phyloP scores from a whole-genome alignment of 2,113 vertebrate species.

The Hippotragus niger region DNA sequence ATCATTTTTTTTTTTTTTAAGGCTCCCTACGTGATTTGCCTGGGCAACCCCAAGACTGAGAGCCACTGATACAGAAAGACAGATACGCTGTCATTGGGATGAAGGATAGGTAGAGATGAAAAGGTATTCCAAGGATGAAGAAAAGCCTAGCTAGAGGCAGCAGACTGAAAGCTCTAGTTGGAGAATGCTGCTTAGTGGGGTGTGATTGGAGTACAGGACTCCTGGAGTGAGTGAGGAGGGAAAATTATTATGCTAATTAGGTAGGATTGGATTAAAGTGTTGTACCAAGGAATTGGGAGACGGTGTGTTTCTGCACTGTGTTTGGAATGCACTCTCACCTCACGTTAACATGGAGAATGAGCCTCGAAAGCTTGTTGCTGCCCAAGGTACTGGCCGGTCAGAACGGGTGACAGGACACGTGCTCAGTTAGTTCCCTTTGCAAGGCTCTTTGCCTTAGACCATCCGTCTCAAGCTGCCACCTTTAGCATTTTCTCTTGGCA shows the following conservation, averaged over 20 bases:
- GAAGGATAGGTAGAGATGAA: not conserved
- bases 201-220: not conserved
- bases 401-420: not conserved
- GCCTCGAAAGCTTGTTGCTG: not conserved
- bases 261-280: not conserved
- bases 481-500: not conserved
- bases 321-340: not conserved
- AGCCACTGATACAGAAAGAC: not conserved
- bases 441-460: not conserved
- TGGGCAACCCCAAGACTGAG: not conserved
- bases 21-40: not conserved
- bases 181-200: not conserved
- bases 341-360: not conserved
- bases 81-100: not conserved
- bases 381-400: not conserved
- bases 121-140: not conserved
- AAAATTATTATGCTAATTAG: not conserved
- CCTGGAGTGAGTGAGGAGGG: not conserved
- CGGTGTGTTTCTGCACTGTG: not conserved
- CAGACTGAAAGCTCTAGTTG: not conserved
- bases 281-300: not conserved
- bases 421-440: not conserved
- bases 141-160: not conserved
- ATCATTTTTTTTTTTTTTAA: not conserved
- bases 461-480: not conserved